phyloP scores from a whole-genome alignment of 1,140 invertebrate species.

The Drosophila trapezifrons region DNA sequence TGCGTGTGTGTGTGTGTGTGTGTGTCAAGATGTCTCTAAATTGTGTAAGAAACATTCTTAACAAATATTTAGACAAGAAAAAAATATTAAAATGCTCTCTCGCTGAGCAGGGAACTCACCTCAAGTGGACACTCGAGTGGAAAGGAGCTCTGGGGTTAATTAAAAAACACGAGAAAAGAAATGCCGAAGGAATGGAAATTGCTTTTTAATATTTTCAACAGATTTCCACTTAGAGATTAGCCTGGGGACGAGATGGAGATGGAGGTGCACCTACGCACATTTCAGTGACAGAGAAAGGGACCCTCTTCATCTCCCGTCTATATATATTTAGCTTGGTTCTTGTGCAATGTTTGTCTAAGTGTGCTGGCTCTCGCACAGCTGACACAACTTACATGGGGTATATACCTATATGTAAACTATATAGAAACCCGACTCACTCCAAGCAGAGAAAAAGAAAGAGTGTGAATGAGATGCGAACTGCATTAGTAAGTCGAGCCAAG shows the following conservation, averaged over 20 bases:
- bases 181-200: constrained; percentile 57
- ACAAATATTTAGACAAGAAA: constrained; percentile 66
- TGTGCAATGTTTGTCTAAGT: constrained; percentile 46
- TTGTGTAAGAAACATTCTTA: constrained; percentile 29
- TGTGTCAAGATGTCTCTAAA: constrained; percentile 33
- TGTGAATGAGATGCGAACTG: constrained; percentile 62
- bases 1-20: constrained; percentile 10
- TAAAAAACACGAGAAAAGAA: constrained; percentile 46
- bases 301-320: constrained; percentile 4
- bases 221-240: constrained; percentile 70
- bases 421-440: constrained; percentile 11
- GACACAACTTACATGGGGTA: constrained; percentile 31
- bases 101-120: constrained; percentile 45
- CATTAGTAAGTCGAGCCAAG: constrained; percentile 61
- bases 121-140: constrained; percentile 58
- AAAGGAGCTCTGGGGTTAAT: constrained; percentile 44
- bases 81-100: constrained; percentile 20
- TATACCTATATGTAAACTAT: neutral
- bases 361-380: constrained; percentile 37
- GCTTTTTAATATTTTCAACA: constrained; percentile 76
- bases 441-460: constrained; percentile 5
- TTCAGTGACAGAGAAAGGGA: constrained; percentile 3
- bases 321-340: constrained; percentile 27
- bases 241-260: neutral
- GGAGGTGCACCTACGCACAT: constrained; percentile 21